phyloP scores from a whole-genome alignment of 2,797 vertebrate species.

The Premnoplex brunnescens region DNA sequence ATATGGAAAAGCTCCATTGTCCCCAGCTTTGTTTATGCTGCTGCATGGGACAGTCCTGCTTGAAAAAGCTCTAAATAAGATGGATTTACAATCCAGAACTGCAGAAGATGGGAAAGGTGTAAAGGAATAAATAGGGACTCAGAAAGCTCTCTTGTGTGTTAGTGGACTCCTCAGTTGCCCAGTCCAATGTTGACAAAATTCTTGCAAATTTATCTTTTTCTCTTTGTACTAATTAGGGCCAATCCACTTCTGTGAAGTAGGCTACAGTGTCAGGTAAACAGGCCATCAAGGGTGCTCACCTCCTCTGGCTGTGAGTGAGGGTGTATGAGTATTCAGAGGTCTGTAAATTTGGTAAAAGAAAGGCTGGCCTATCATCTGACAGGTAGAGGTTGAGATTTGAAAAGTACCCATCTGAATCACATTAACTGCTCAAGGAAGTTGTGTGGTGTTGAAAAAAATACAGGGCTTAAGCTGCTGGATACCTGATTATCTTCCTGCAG shows the following conservation, averaged over 20 bases:
- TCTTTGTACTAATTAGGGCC: neutral
- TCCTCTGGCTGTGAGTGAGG: neutral
- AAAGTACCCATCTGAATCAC: neutral
- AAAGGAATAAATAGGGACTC: neutral
- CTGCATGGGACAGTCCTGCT: neutral
- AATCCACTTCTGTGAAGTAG: neutral
- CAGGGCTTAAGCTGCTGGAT: neutral
- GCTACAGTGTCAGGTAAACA: neutral
- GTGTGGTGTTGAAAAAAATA: neutral
- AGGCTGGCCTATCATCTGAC: neutral
- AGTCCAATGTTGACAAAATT: neutral
- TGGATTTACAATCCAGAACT: neutral
- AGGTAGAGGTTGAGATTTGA: neutral
- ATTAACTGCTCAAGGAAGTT: neutral
- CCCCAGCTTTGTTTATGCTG: neutral
- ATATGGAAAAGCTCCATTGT: neutral
- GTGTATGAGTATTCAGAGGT: neutral
- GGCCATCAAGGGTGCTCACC: fast-evolving
- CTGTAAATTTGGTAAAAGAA: neutral
- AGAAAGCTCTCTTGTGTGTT: neutral
- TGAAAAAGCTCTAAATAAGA: neutral
- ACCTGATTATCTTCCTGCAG: neutral
- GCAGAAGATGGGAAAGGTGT: neutral
- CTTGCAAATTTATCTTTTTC: neutral
- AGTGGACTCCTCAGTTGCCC: neutral